Evolutionary conservation across 1,140 invertebrate genomes (phyloP).

Genomic region (Harlomillsia oculata): DNA sequence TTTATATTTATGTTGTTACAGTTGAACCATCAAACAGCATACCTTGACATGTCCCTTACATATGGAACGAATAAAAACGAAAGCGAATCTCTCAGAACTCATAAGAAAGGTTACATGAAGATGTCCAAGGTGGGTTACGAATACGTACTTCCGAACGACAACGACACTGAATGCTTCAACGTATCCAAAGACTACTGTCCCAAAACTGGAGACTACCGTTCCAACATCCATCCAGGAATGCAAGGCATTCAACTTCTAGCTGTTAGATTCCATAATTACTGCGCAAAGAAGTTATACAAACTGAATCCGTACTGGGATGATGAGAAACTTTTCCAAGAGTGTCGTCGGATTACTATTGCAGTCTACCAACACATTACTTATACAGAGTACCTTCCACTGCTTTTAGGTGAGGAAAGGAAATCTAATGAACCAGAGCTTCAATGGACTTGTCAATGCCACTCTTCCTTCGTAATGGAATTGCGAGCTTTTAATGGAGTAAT

Average conservation of each 20-base stretch:
- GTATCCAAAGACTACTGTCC: slow-evolving; percentile 29
- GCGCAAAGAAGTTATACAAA: slow-evolving; percentile 36
- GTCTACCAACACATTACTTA: slow-evolving; percentile 45
- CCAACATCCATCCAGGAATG: slow-evolving; percentile 46
- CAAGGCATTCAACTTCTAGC: slow-evolving; percentile 44
- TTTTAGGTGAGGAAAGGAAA: slow-evolving; percentile 20
- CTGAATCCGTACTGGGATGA: slow-evolving; percentile 43
- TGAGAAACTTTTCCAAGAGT: slow-evolving; percentile 47
- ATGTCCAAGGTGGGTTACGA: slow-evolving; percentile 29
- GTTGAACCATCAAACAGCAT: slow-evolving; percentile 32
- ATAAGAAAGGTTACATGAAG: slow-evolving; percentile 37
- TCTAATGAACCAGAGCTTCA: background rate
- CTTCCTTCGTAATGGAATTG: background rate
- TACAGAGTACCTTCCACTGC: slow-evolving; percentile 39
- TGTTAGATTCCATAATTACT: slow-evolving; percentile 45
- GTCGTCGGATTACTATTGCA: slow-evolving; percentile 45
- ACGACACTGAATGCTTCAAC: slow-evolving; percentile 8
- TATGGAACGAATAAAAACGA: slow-evolving; percentile 37
- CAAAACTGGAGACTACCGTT: slow-evolving; percentile 44
- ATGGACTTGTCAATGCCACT: background rate
- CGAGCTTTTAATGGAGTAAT: background rate
- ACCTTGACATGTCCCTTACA: slow-evolving; percentile 33
- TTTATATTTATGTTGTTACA: background rate
- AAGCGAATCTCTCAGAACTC: slow-evolving; percentile 37
- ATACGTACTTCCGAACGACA: slow-evolving; percentile 19